Percentiles rank a stretch among this genome's conserved stretches.
These are phyloP conservation scores for Polypterus senegalus DNA, from an alignment of 2,113 vertebrate species.

Conservation along the genomic window DNA sequence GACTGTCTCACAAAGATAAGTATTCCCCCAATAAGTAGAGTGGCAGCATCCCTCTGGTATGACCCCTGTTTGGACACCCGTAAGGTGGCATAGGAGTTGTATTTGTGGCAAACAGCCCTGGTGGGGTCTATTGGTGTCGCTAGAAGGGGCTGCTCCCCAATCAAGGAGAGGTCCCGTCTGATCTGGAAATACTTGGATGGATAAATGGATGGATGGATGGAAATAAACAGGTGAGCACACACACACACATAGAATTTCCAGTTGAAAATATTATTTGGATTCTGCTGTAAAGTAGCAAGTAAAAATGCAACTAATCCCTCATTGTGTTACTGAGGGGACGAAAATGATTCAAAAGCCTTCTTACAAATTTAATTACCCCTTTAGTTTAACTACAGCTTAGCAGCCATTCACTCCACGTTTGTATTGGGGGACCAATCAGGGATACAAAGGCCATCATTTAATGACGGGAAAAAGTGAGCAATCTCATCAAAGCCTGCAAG, in stretches of 20 bases:
- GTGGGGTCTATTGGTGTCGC: too few relatives aligned
- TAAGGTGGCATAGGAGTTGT: too few relatives aligned
- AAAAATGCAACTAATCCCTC: conserved; percentile 42
- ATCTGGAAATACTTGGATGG: too few relatives aligned
- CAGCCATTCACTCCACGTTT: conserved; percentile 54
- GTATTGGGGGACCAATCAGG: conserved; percentile 39
- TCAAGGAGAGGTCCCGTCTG: too few relatives aligned
- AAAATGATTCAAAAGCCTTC: conserved; percentile 54
- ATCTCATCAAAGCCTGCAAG: conserved; percentile 18
- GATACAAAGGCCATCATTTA: conserved; percentile 21
- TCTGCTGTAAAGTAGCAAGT: conserved; percentile 23
- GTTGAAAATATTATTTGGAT: conserved; percentile 30
- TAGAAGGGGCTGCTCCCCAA: too few relatives aligned
- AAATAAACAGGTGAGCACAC: too few relatives aligned
- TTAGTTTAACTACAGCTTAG: conserved; percentile 54
- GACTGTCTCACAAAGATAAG: too few relatives aligned
- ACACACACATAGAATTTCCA: conserved; percentile 14
- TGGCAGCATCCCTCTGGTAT: too few relatives aligned
- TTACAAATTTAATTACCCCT: conserved; percentile 60
- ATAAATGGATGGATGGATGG: too few relatives aligned
- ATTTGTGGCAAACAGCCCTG: too few relatives aligned
- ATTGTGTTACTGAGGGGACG: conserved; percentile 41
- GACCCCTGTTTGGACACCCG: too few relatives aligned
- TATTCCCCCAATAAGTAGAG: too few relatives aligned
- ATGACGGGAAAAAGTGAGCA: conserved; percentile 26